Evolutionary conservation across 2,797 vertebrate species (phyloP).

Genomic region (Girardinus metallicus): DNA sequence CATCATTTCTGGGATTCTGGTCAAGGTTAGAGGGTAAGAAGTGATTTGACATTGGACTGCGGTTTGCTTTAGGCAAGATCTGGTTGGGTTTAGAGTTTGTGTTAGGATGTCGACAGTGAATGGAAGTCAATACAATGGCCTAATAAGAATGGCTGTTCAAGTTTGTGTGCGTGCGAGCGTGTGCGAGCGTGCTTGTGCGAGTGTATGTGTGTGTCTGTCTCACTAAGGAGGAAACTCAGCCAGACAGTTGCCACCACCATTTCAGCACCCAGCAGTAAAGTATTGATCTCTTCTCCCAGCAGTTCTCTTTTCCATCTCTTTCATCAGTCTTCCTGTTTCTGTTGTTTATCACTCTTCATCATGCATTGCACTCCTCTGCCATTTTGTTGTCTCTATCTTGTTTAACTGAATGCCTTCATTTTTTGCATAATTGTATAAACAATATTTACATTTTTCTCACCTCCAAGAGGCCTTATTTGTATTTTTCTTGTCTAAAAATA

Average conservation of each 20-base stretch:
- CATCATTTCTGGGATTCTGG: not conserved
- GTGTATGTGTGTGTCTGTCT: conserved; percentile 22
- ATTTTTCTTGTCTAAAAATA: conserved; percentile 1
- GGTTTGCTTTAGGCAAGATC: conserved; percentile 5
- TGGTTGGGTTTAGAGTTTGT: conserved; percentile 1
- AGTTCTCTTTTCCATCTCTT: conserved; percentile 47
- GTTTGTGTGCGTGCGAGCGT: conserved; percentile 11
- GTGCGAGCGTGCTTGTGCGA: conserved; percentile 2
- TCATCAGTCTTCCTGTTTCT: conserved; percentile 38
- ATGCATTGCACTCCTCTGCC: not conserved
- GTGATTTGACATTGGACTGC: conserved; percentile 6
- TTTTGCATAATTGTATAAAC: not conserved
- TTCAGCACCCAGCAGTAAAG: conserved; percentile 66
- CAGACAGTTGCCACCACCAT: conserved; percentile 73
- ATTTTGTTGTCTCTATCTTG: not conserved
- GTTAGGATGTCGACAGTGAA: not conserved
- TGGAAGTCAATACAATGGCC: conserved; percentile 6
- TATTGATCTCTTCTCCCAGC: conserved; percentile 73
- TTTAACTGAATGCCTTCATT: not conserved
- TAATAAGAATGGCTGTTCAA: conserved; percentile 1
- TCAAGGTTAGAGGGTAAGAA: not conserved
- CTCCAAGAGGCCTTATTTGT: not conserved
- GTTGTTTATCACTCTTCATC: conserved; percentile 22
- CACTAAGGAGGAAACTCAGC: conserved; percentile 63
- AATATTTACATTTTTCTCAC: conserved; percentile 1